Conservation (phyloP, 1,140 invertebrate species). For the Melipona quadrifasciata region DNA sequence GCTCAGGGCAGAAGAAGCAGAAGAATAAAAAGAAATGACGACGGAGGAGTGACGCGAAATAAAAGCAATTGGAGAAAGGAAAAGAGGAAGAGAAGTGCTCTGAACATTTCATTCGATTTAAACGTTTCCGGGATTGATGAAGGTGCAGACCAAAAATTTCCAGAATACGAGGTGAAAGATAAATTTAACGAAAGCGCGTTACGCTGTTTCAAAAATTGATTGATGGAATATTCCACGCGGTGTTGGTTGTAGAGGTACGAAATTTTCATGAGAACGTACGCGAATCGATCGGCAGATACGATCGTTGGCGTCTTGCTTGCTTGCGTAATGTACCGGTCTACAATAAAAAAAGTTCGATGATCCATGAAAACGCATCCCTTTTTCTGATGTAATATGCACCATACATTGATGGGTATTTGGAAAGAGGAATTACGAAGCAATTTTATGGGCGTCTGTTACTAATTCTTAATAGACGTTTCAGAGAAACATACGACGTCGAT, state of each 20-base stretch:
- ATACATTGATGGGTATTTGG: not conserved
- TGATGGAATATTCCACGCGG: not conserved
- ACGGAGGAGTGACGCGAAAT: no score
- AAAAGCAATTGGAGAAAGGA: not conserved
- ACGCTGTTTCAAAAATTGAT: not conserved
- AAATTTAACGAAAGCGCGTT: not conserved
- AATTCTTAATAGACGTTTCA: not conserved
- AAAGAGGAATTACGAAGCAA: no score
- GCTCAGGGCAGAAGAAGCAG: not conserved
- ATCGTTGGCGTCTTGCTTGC: not conserved
- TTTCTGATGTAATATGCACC: no score
- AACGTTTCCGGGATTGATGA: not conserved
- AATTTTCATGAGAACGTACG: not conserved
- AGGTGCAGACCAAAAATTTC: not conserved
- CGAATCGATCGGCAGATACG: not conserved
- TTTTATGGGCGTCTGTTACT: conserved; percentile 3
- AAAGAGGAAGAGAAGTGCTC: no score
- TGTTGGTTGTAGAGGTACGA: not conserved
- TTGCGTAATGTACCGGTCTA: conserved; percentile 12
- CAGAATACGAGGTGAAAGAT: no score
- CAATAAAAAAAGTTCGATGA: not conserved
- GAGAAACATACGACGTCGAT: not conserved
- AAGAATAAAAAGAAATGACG: not conserved
- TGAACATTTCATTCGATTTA: no score
- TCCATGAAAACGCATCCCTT: not conserved